A percentile compares a stretch with the other conserved stretches of the same genome.
These are phyloP conservation scores for Amniataba percoides DNA, from an alignment of 2,797 vertebrate species.

Conservation along the genomic window DNA sequence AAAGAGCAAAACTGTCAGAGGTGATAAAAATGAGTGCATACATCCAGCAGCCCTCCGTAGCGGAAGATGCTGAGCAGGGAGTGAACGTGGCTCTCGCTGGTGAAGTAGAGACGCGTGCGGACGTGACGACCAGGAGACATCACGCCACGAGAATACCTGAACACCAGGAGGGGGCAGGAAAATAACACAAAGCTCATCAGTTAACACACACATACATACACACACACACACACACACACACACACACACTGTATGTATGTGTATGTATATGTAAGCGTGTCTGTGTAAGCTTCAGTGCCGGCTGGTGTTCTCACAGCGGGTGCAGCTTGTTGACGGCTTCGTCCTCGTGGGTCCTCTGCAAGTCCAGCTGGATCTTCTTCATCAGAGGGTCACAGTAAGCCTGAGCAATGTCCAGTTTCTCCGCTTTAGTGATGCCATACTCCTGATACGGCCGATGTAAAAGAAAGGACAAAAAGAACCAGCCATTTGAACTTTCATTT, in stretches of 20 bases:
- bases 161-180: conserved; percentile 30
- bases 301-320: conserved; percentile 89
- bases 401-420: conserved; percentile 96
- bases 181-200: conserved; percentile 28
- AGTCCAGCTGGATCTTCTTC: conserved; percentile 94
- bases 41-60: conserved; percentile 94
- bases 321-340: conserved; percentile 98
- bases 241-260: background rate
- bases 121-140: conserved; percentile 97
- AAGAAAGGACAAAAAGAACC: background rate
- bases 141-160: conserved; percentile 96
- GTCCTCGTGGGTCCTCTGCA: conserved; percentile 97
- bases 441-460: conserved; percentile 82
- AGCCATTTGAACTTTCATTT: background rate
- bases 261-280: conserved; percentile 8
- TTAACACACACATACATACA: conserved; percentile 5
- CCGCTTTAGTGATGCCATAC: conserved; percentile 93
- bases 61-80: conserved; percentile 97
- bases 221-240: background rate
- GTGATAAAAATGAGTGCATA: conserved; percentile 75
- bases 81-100: conserved; percentile 98
- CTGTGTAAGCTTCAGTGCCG: background rate
- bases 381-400: conserved; percentile 96
- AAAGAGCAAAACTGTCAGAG: background rate
- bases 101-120: conserved; percentile 96